Conservation (phyloP, 2,888 invertebrate genomes). For the Brachypalpus laphriformis region DNA sequence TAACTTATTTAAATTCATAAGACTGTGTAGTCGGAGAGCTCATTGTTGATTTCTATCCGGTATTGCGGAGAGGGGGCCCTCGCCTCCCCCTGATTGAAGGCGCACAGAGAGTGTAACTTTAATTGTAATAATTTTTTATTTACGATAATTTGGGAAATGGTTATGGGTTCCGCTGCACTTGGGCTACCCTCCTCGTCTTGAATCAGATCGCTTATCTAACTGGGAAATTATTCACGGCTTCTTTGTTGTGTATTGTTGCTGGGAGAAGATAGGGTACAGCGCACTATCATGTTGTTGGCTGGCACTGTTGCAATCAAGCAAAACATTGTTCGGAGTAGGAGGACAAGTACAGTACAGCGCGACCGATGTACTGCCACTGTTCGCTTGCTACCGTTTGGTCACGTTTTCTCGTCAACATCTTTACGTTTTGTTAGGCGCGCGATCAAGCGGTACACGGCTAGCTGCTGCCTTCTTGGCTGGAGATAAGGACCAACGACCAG, state of each 20-base stretch:
- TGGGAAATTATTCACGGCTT: slow-evolving; percentile 72
- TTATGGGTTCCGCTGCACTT: slow-evolving; percentile 44
- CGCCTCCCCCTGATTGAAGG: neutral
- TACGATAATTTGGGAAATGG: slow-evolving; percentile 72
- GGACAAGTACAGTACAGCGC: slow-evolving; percentile 62
- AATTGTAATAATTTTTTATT: slow-evolving; percentile 74
- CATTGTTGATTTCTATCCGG: slow-evolving; percentile 69
- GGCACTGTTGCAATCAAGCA: slow-evolving; percentile 67
- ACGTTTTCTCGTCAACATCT: slow-evolving; percentile 74
- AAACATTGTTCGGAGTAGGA: slow-evolving; percentile 69
- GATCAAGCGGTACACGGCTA: slow-evolving; percentile 67
- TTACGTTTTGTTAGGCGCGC: slow-evolving; percentile 71
- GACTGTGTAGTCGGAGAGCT: slow-evolving; percentile 40
- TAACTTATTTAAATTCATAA: slow-evolving; percentile 73
- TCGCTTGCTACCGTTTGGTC: slow-evolving; percentile 73
- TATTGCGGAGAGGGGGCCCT: neutral
- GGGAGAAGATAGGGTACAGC: slow-evolving; percentile 16
- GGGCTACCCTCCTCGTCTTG: neutral
- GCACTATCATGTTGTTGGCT: slow-evolving; percentile 45
- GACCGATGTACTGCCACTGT: slow-evolving; percentile 71
- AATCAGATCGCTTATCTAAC: slow-evolving; percentile 71
- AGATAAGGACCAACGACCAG: slow-evolving; percentile 71
- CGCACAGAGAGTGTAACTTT: slow-evolving; percentile 64
- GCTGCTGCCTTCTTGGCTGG: neutral
- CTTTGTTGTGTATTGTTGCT: slow-evolving; percentile 41